These are phyloP conservation scores for Entomyzon cyanotis DNA, from an alignment of 2,113 vertebrate genomes.

Conservation along the genomic window DNA sequence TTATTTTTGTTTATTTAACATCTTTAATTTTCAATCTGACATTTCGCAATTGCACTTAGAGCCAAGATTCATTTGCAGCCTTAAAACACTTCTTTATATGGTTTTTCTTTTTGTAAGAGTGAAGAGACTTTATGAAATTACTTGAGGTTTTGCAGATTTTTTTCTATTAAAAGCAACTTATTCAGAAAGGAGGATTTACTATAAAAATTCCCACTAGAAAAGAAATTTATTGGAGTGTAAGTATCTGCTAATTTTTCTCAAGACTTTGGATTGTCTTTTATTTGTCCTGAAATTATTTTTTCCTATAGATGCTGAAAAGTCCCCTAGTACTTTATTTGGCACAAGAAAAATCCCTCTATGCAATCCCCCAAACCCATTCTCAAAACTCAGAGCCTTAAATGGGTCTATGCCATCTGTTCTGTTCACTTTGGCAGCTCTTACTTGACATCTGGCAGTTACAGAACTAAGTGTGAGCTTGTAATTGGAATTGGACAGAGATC, in stretches of 20 bases:
- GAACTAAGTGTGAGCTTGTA: constrained; percentile 15
- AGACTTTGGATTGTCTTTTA: not conserved
- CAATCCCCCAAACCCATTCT: not conserved
- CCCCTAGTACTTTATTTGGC: not conserved
- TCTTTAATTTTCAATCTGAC: not conserved
- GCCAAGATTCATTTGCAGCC: not conserved
- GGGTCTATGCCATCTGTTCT: constrained; percentile 31
- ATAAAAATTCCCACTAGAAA: not conserved
- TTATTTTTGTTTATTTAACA: not conserved
- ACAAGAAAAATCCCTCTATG: not conserved
- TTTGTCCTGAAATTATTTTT: not conserved
- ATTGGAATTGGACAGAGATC: constrained; percentile 19
- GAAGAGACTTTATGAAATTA: not conserved
- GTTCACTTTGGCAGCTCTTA: constrained; percentile 41
- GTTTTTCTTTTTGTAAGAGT: not conserved
- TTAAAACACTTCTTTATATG: not conserved
- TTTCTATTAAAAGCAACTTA: not conserved
- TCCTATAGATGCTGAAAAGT: not conserved
- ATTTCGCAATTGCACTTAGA: not conserved
- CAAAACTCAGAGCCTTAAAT: constrained; percentile 1
- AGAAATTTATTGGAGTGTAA: not conserved
- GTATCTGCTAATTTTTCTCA: not conserved
- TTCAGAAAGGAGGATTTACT: not conserved
- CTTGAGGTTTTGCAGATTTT: not conserved
- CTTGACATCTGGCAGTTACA: constrained; percentile 32